Evolutionary conservation across 2,888 invertebrate species (phyloP).

Genomic region (Andrena bucephala): DNA sequence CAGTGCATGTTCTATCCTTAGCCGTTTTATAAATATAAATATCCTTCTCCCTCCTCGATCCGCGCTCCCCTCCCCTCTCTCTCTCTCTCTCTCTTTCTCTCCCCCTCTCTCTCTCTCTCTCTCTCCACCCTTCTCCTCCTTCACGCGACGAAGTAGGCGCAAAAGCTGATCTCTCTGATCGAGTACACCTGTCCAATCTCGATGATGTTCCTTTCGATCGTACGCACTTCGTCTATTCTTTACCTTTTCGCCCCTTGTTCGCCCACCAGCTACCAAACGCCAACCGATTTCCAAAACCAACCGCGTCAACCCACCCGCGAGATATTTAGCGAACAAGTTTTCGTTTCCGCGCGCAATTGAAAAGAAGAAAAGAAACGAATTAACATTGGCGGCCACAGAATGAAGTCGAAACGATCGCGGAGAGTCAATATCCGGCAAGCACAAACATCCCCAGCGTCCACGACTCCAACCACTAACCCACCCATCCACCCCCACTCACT

Average conservation of each 20-base stretch:
- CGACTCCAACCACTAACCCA: slow-evolving; percentile 6
- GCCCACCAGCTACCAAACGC: slow-evolving; percentile 17
- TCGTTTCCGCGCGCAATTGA: slow-evolving; percentile 48
- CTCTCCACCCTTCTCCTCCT: slow-evolving; percentile 40
- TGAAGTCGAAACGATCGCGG: slow-evolving; percentile 43
- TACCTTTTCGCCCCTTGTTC: slow-evolving; percentile 44
- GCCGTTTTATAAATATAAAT: slow-evolving; percentile 80
- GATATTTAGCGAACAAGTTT: slow-evolving; percentile 66
- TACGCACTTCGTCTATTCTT: slow-evolving; percentile 31
- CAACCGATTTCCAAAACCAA: slow-evolving; percentile 26
- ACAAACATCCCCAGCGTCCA: slow-evolving; percentile 2
- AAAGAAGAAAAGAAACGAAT: slow-evolving; percentile 3
- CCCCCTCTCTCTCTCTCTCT: slow-evolving; percentile 26
- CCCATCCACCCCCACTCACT: slow-evolving; percentile 22
- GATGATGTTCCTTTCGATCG: slow-evolving; percentile 60
- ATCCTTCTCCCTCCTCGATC: slow-evolving; percentile 43
- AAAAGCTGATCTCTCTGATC: slow-evolving; percentile 45
- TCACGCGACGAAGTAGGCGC: slow-evolving; percentile 47
- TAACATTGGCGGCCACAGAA: slow-evolving; percentile 12
- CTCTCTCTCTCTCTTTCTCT: slow-evolving; percentile 3
- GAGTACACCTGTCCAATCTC: slow-evolving; percentile 45
- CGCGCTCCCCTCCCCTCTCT: neutral
- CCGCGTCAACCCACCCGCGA: slow-evolving; percentile 46
- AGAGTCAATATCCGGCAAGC: slow-evolving; percentile 22
- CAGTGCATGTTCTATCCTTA: slow-evolving; percentile 81